Percentiles rank a stretch among this genome's conserved stretches.
These are phyloP conservation scores for Synergus gifuensis DNA, from an alignment of 2,888 invertebrate species.

Conservation along the genomic window DNA sequence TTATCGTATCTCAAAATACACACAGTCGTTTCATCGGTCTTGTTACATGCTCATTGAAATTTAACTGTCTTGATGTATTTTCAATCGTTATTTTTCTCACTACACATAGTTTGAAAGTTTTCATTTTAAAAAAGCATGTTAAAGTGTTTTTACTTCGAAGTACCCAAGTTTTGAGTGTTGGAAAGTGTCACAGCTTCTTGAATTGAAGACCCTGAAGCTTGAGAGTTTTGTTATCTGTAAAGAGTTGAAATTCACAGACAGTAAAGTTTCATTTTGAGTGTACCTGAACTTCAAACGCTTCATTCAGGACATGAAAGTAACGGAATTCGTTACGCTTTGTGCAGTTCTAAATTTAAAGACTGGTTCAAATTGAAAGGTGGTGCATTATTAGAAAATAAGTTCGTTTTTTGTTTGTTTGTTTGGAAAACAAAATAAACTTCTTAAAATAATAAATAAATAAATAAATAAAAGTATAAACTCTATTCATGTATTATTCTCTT, in stretches of 20 bases:
- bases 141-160: constrained; percentile 3
- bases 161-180: constrained; percentile 12
- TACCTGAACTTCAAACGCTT: not conserved
- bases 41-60: not conserved
- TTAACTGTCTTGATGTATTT: not conserved
- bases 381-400: not conserved
- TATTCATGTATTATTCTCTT: too few species aligned
- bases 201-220: constrained; percentile 9
- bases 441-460: too few species aligned
- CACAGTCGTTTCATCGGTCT: constrained; percentile 1
- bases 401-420: too few species aligned
- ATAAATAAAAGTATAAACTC: too few species aligned
- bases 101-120: not conserved
- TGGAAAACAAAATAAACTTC: too few species aligned
- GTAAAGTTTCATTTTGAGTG: not conserved
- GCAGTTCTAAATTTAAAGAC: not conserved
- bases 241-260: not conserved
- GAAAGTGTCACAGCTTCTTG: constrained; percentile 17
- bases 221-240: constrained; percentile 10
- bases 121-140: not conserved
- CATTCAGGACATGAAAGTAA: not conserved
- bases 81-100: not conserved
- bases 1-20: constrained; percentile 25
- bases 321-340: not conserved
- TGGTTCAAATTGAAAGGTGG: not conserved